These are phyloP conservation scores for Phymorhynchus buccinoides DNA, from an alignment of 1,140 invertebrate genomes.

Conservation along the genomic window DNA sequence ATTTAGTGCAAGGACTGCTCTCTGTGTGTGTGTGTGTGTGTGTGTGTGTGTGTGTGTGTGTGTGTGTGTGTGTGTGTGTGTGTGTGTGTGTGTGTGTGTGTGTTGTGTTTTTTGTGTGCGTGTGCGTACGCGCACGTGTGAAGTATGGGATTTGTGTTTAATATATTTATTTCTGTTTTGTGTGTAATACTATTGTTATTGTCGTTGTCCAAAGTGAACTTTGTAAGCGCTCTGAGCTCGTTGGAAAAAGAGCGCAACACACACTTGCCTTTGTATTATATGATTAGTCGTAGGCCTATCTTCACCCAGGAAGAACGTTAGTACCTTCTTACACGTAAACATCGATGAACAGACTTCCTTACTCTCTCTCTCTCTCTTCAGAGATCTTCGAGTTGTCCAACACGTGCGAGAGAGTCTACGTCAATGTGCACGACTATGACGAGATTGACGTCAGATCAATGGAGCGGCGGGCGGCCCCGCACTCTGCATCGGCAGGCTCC, in stretches of 20 bases:
- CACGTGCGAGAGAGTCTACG: not conserved
- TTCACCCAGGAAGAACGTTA: too few species aligned
- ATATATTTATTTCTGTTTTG: not conserved
- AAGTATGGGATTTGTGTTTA: too few species aligned
- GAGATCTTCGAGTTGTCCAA: not conserved
- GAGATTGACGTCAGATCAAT: slow-evolving; percentile 3
- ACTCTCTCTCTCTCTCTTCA: not conserved
- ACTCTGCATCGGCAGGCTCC: not conserved
- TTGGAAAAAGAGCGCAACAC: too few species aligned
- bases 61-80: not conserved
- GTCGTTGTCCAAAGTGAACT: too few species aligned
- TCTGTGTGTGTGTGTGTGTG: slow-evolving; percentile 24
- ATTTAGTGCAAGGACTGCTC: not conserved
- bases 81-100: not conserved
- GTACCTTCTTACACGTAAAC: not conserved
- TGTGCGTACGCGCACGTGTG: not conserved
- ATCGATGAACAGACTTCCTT: not conserved
- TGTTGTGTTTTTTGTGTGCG: not conserved
- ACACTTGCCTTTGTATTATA: too few species aligned
- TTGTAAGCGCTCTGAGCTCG: too few species aligned
- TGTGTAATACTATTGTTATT: too few species aligned
- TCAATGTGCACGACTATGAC: slow-evolving; percentile 4
- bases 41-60: slow-evolving; percentile 24
- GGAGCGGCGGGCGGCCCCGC: not conserved
- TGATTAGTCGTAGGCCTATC: too few species aligned